These are phyloP conservation scores for Myotis daubentonii DNA, from an alignment of 2,797 vertebrate genomes.

Conservation along the genomic window DNA sequence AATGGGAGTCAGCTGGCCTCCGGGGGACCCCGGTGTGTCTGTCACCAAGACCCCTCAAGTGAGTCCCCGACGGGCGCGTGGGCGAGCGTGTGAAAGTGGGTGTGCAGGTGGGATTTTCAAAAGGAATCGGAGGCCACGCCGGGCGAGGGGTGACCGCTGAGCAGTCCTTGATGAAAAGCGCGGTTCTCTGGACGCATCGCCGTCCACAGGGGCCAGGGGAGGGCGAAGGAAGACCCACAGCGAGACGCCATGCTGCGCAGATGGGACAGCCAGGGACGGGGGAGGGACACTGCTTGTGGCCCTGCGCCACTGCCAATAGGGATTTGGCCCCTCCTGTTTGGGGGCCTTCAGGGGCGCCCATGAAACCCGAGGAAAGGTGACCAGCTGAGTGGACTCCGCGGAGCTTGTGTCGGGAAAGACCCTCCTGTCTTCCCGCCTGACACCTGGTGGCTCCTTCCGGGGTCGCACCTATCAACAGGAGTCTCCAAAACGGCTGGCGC, in stretches of 20 bases:
- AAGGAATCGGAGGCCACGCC: background rate
- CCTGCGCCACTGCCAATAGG: background rate
- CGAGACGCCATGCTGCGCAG: accelerated
- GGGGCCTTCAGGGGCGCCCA: background rate
- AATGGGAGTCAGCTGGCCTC: background rate
- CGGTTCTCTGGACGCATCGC: accelerated
- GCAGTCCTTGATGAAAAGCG: background rate
- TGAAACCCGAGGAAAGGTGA: background rate
- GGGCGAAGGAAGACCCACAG: background rate
- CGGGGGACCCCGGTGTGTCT: background rate
- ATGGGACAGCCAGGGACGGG: background rate
- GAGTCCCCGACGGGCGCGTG: background rate
- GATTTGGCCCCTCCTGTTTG: background rate
- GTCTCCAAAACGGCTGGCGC: background rate
- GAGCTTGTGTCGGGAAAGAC: background rate
- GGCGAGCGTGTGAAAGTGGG: accelerated
- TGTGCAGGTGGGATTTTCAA: background rate
- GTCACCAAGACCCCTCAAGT: background rate
- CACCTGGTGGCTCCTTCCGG: accelerated
- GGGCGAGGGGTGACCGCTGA: too few relatives aligned
- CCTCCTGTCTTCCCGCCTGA: accelerated
- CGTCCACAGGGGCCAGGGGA: background rate
- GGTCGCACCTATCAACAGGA: background rate
- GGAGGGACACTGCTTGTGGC: background rate
- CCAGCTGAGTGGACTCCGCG: accelerated